phyloP scores from a whole-genome alignment of 1,140 invertebrate genomes.

The Cydia pomonella region DNA sequence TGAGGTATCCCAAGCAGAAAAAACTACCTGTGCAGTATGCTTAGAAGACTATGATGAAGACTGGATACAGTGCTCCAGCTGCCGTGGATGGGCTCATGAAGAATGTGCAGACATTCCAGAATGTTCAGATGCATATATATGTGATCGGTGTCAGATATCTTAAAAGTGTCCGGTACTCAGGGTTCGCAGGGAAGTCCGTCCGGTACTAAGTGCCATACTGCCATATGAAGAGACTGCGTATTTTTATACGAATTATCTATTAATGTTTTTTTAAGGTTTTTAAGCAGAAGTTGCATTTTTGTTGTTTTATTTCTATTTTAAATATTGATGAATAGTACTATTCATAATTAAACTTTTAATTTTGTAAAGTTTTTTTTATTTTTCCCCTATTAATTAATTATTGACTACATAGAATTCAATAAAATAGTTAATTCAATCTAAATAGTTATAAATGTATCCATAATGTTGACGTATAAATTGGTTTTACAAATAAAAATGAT shows the following conservation, averaged over 20 bases:
- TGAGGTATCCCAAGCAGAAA: too few species aligned
- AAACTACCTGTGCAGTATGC: too few species aligned
- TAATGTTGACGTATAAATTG: too few species aligned
- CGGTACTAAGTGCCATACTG: conserved; percentile 36
- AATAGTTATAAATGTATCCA: too few species aligned
- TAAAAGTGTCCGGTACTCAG: conserved; percentile 37
- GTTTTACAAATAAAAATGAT: too few species aligned
- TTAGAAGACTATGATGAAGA: conserved; percentile 34
- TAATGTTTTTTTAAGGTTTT: background rate
- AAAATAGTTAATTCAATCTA: too few species aligned
- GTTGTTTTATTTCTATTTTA: conserved; percentile 33
- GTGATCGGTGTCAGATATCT: conserved; percentile 39
- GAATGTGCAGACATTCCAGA: conserved; percentile 45
- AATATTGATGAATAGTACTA: too few species aligned
- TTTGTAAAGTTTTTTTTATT: too few species aligned
- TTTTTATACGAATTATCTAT: conserved; percentile 16
- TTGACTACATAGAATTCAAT: too few species aligned
- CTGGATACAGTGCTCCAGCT: too few species aligned
- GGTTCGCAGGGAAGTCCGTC: conserved; percentile 31
- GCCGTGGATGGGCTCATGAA: conserved; percentile 42
- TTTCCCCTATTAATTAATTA: too few species aligned
- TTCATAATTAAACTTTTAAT: too few species aligned
- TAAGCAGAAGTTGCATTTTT: conserved; percentile 20
- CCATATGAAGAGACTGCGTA: background rate
- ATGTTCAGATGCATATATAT: conserved; percentile 42